A percentile compares a stretch with the other conserved stretches of the same genome.
phyloP scores from a whole-genome alignment of 1,140 invertebrate genomes.

The Nasonia longicornis region DNA sequence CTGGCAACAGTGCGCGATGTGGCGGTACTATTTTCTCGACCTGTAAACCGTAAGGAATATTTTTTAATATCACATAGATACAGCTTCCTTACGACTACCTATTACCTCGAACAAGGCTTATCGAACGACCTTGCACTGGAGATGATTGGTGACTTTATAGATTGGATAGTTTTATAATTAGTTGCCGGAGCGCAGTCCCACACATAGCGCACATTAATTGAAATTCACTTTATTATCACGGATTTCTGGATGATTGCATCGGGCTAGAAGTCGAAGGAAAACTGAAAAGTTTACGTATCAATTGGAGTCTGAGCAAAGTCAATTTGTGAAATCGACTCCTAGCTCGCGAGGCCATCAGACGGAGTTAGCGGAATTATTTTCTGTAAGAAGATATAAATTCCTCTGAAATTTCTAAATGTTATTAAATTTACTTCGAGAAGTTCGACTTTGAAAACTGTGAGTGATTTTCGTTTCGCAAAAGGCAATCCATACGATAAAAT shows the following conservation, averaged over 20 bases:
- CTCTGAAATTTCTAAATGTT: not conserved
- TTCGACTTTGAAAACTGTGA: not conserved
- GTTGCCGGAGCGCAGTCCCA: conserved; percentile 16
- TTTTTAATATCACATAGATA: too few species aligned
- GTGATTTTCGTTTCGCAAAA: not conserved
- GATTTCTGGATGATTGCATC: conserved; percentile 59
- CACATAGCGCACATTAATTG: conserved; percentile 53
- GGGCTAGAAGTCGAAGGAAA: conserved; percentile 14
- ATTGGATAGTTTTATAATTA: conserved; percentile 47
- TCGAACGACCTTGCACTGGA: not conserved
- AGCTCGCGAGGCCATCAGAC: not conserved
- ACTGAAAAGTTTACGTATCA: conserved; percentile 38
- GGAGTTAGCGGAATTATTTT: not conserved
- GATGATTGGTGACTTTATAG: conserved; percentile 24
- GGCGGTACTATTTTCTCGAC: not conserved
- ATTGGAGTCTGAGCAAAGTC: conserved; percentile 23
- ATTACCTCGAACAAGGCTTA: too few species aligned
- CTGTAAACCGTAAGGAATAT: not conserved
- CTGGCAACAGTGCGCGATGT: not conserved
- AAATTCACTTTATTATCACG: conserved; percentile 59
- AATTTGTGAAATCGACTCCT: conserved; percentile 1
- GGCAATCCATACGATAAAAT: not conserved
- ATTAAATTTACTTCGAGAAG: not conserved
- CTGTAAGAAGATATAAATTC: not conserved
- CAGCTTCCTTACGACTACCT: too few species aligned